Evolutionary conservation across 2,888 invertebrate genomes (phyloP).

Genomic region (Pharmacophagus antenor): DNA sequence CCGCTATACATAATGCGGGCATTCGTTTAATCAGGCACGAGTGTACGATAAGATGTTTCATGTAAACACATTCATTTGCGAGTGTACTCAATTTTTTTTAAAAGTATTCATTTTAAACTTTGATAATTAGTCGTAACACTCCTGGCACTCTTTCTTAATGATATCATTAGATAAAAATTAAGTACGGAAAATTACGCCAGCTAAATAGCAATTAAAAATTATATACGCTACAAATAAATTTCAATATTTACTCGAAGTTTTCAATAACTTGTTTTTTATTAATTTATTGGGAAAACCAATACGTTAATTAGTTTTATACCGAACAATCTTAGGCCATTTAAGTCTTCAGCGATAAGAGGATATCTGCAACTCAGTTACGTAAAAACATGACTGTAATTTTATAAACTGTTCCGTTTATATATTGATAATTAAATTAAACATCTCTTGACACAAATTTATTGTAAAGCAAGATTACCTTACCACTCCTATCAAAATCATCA

Average conservation of each 20-base stretch:
- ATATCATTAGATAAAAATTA: too few relatives aligned
- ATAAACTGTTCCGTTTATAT: too few relatives aligned
- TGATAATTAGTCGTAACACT: background rate
- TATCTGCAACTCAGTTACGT: background rate
- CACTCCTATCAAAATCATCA: too few relatives aligned
- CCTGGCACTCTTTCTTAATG: too few relatives aligned
- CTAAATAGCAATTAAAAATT: too few relatives aligned
- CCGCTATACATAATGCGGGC: background rate
- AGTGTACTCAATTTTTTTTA: background rate
- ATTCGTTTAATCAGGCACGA: background rate
- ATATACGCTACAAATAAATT: too few relatives aligned
- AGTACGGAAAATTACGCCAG: too few relatives aligned
- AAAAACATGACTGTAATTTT: too few relatives aligned
- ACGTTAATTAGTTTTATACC: background rate
- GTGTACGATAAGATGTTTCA: constrained; percentile 2
- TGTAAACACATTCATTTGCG: background rate
- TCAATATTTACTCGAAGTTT: too few relatives aligned
- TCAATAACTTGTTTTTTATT: background rate
- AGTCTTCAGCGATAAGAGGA: background rate
- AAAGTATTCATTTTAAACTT: background rate
- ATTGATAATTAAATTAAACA: too few relatives aligned
- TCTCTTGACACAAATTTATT: too few relatives aligned
- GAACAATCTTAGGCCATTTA: background rate
- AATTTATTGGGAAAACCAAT: background rate
- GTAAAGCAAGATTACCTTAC: too few relatives aligned